Conservation (phyloP, 2,113 vertebrate species). For the Motacilla alba region DNA sequence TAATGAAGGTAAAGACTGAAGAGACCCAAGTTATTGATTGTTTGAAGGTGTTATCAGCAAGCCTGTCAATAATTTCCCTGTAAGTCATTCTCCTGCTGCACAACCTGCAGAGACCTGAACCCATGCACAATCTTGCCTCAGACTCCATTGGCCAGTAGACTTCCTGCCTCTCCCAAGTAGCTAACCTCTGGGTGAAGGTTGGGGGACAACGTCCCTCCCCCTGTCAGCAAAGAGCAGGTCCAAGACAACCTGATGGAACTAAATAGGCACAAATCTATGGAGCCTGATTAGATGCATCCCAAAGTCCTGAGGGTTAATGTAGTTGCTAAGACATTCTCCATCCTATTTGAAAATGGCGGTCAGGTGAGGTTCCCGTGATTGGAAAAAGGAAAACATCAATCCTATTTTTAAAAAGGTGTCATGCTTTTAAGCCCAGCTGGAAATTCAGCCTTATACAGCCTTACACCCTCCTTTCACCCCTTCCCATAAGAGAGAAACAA, state of each 20-base stretch:
- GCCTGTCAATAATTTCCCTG: not conserved
- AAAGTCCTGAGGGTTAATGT: not conserved
- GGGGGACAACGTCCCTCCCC: not conserved
- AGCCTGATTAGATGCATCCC: not conserved
- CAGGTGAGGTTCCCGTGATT: not conserved
- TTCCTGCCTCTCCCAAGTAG: not conserved
- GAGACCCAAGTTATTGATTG: not conserved
- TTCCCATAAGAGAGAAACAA: not conserved
- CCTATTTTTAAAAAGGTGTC: not conserved
- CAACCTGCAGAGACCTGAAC: not conserved
- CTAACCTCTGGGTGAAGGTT: not conserved
- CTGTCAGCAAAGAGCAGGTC: not conserved
- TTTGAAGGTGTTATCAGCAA: not conserved
- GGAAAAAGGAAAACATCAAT: not conserved
- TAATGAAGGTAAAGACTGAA: not conserved
- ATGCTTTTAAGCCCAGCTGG: not conserved
- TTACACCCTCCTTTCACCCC: not conserved
- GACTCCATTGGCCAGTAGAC: not conserved
- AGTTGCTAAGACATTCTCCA: not conserved
- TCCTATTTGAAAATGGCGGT: not conserved
- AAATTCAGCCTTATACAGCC: not conserved
- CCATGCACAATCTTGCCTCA: not conserved
- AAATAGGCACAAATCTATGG: not conserved
- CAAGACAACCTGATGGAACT: not conserved
- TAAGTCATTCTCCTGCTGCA: not conserved